Conservation (phyloP, 2,113 vertebrate genomes). For the Grammomys dolichurus region DNA sequence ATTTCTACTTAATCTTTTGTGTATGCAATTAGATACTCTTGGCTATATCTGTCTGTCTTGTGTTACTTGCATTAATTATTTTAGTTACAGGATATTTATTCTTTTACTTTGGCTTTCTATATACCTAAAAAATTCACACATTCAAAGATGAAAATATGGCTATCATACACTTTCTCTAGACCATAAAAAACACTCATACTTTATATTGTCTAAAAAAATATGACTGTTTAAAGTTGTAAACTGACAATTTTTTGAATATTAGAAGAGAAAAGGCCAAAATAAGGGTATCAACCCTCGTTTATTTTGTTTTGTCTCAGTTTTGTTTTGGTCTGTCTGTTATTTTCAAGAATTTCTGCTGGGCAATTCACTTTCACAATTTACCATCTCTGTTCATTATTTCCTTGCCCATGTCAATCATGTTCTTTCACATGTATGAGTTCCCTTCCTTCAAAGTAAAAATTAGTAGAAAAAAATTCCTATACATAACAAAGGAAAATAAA, state of each 20-base stretch:
- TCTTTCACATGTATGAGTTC: background rate
- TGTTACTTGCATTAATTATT: background rate
- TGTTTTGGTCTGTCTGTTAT: background rate
- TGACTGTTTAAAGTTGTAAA: background rate
- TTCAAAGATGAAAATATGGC: background rate
- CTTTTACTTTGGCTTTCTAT: background rate
- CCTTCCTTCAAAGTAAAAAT: constrained; percentile 2
- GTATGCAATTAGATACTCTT: background rate
- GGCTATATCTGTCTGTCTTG: background rate
- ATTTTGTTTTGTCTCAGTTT: background rate
- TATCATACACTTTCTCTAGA: background rate
- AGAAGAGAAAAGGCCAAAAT: constrained; percentile 40
- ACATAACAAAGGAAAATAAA: background rate
- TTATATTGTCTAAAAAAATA: background rate
- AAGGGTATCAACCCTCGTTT: background rate
- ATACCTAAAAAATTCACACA: background rate
- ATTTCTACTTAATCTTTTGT: background rate
- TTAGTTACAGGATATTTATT: background rate
- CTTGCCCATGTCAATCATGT: background rate
- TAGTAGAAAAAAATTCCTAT: background rate
- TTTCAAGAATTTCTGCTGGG: background rate
- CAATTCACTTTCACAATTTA: background rate
- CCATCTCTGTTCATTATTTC: background rate
- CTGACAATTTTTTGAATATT: background rate
- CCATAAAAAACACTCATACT: background rate